phyloP scores from a whole-genome alignment of 2,113 vertebrate species.

The Crotalus helleri region DNA sequence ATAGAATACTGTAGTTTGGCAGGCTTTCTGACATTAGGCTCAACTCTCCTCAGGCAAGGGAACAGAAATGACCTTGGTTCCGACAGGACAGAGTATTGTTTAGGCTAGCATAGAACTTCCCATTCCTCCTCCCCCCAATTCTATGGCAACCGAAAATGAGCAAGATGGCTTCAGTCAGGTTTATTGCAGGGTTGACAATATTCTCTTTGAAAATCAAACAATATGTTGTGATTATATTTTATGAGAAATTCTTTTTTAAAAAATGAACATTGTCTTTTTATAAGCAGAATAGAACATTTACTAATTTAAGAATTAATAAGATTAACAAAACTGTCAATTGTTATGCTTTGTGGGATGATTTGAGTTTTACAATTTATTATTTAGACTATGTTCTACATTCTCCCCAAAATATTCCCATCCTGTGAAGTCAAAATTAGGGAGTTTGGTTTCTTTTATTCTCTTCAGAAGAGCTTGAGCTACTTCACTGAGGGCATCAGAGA shows the following conservation, averaged over 20 bases:
- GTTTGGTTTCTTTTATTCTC: neutral
- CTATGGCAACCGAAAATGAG: too few species aligned
- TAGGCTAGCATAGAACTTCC: too few species aligned
- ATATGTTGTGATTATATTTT: constrained; percentile 23
- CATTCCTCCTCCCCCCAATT: too few species aligned
- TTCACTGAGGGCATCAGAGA: neutral
- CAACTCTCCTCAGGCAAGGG: too few species aligned
- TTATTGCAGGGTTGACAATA: neutral
- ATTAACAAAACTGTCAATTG: neutral
- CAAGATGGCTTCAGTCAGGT: too few species aligned
- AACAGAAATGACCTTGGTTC: too few species aligned
- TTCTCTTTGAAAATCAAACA: neutral
- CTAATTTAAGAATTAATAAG: neutral
- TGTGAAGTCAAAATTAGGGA: neutral
- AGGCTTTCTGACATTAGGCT: too few species aligned
- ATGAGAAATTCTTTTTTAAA: constrained; percentile 25
- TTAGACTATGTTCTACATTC: neutral
- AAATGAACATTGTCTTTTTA: constrained; percentile 24
- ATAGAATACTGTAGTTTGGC: too few species aligned
- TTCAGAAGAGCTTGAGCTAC: neutral
- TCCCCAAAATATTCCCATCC: neutral
- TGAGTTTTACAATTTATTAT: neutral
- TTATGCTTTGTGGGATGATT: neutral
- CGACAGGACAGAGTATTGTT: too few species aligned
- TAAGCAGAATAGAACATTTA: constrained; percentile 8